These are phyloP conservation scores for Corticium candelabrum DNA, from an alignment of 37 sponge, comb jelly and placozoan genomes.

Conservation along the genomic window DNA sequence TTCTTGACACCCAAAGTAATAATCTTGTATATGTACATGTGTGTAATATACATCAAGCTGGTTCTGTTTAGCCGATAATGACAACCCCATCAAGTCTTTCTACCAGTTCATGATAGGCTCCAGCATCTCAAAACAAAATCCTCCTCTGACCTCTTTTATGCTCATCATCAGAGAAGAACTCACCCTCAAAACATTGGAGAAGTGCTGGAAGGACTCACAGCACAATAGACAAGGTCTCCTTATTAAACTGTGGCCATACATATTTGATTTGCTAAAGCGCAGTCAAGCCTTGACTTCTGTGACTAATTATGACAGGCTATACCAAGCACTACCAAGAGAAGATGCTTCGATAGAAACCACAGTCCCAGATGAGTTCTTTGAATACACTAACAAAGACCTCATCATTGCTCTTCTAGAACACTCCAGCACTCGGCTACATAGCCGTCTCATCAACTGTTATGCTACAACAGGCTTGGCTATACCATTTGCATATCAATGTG, in stretches of 20 bases:
- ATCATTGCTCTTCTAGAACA: not conserved
- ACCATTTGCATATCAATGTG: not conserved
- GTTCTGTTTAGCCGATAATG: no score
- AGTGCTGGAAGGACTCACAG: no score
- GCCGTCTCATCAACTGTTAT: not conserved
- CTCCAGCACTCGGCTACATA: not conserved
- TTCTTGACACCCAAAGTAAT: no score
- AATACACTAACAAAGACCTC: not conserved
- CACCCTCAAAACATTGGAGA: no score
- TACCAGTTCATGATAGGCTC: no score
- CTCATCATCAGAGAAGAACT: no score
- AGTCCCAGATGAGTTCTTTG: not conserved
- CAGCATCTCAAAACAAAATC: no score
- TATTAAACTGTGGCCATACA: not conserved
- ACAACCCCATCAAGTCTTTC: no score
- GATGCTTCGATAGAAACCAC: not conserved
- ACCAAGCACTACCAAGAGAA: not conserved
- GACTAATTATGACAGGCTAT: not conserved
- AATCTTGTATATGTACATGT: no score
- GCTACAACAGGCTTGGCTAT: not conserved
- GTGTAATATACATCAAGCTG: no score
- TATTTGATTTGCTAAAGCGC: not conserved
- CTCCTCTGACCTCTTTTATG: no score
- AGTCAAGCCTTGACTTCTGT: not conserved
- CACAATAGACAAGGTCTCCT: not conserved